Evolutionary conservation across 2,113 vertebrate species (phyloP), one percentile per base, ranked within the genome.

Genomic region (Empidonax traillii): DNA sequence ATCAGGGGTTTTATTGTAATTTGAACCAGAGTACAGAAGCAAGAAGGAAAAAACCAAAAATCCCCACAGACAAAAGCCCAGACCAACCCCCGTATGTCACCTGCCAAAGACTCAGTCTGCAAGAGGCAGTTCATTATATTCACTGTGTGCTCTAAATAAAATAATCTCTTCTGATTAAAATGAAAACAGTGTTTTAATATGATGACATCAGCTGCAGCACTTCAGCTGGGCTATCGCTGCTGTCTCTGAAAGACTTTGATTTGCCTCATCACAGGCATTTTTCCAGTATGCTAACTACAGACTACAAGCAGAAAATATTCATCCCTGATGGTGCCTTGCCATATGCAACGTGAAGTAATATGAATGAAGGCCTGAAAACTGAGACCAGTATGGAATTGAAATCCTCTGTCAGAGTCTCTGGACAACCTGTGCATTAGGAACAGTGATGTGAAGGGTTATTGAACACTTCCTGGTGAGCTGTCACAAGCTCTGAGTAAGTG

Each of bases 231-330:
- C 72, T 67, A 67, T n/a, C 65, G 37, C 25, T 79, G 92, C 41
- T 77, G 51, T 74, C 16, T 22, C 91, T 91, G 89, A 96, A 97
- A 96, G 79, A 73, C 86, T 96, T 94, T 73, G 81, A 97, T 97
- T 96, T 97, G 81, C 59, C 51, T 97, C 91, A 97, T 97, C 87
- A 94, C 72, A 88, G 93, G 74, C 8, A 8, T 76, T 96, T 96
- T 96, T 95, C 81, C 89, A 14, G 30, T 87, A 95, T 96, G 37
- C 47, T 97, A 96, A 97, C 71, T 62, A 96, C 91, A 73, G 52
- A 87, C 62, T 80, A 37, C 67, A 92, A 82, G 92, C 76, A 95
- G 95, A 97, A 96, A 79, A 92, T 81, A 96, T 71, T 94, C 46
- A 95, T 89, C 95, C 73, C 89, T 95, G 87, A 94, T 74, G 51